Evolutionary conservation across 2,113 vertebrate species (phyloP).

Genomic region (Pseudorectes ferrugineus): DNA sequence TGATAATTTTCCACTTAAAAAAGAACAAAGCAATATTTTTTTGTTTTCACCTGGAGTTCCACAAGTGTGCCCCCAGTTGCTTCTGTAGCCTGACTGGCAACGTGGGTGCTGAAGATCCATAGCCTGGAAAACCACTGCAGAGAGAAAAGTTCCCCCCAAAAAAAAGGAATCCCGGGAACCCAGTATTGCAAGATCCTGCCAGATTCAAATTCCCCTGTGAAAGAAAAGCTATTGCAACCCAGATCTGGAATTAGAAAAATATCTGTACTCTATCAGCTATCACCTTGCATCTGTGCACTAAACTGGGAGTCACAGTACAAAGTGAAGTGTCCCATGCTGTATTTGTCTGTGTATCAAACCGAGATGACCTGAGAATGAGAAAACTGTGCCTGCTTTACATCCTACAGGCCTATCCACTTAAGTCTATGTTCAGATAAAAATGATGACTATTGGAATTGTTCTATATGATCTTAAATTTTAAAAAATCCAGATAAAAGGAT

Average conservation of each 20-base stretch:
- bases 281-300: accelerated
- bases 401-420: background rate
- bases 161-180: background rate
- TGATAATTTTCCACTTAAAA: background rate
- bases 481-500: background rate
- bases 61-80: background rate
- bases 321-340: background rate
- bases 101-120: background rate
- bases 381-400: background rate
- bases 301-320: background rate
- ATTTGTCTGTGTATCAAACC: background rate
- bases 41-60: background rate
- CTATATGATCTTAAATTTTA: background rate
- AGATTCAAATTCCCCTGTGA: background rate
- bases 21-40: background rate
- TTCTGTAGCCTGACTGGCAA: background rate
- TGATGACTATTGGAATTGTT: background rate
- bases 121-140: background rate
- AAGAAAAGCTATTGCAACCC: background rate
- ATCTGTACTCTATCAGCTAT: too few relatives aligned
- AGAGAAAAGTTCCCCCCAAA: background rate
- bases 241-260: background rate
- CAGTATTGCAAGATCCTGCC: background rate
- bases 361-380: background rate
- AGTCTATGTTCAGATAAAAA: background rate